Percentiles rank a stretch among this genome's conserved stretches.
These are phyloP conservation scores for Chaetoderma sp. DNA, from an alignment of 2,888 invertebrate genomes.

Conservation along the genomic window DNA sequence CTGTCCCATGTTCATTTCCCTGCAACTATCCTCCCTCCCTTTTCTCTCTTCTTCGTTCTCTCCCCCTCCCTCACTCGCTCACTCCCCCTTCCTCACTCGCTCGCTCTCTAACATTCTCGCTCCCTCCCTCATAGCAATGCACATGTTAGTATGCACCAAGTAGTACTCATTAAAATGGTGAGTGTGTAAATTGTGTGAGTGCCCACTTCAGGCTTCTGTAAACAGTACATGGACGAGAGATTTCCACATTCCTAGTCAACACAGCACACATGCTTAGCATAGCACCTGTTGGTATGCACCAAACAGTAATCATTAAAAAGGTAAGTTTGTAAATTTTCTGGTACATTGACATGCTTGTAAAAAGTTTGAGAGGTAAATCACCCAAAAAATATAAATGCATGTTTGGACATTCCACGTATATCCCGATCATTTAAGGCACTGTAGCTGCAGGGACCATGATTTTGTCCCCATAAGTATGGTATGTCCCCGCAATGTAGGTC, in stretches of 20 bases:
- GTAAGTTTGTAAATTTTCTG: no score
- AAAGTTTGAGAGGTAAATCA: background rate
- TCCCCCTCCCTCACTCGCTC: background rate
- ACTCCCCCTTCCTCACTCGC: background rate
- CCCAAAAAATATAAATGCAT: background rate
- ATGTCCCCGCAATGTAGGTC: background rate
- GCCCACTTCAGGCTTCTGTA: slow-evolving; percentile 4
- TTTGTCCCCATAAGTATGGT: no score
- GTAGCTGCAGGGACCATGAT: background rate
- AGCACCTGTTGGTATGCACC: no score
- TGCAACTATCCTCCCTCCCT: no score
- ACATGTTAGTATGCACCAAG: background rate
- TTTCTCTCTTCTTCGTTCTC: background rate
- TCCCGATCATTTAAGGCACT: background rate
- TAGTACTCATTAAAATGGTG: slow-evolving; percentile 1
- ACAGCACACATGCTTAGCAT: no score
- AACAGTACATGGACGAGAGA: no score
- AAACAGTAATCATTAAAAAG: no score
- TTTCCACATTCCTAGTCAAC: no score
- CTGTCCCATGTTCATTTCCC: no score
- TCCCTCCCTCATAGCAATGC: background rate
- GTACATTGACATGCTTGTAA: background rate
- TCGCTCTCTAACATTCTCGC: no score
- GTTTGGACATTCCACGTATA: no score
- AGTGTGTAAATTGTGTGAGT: slow-evolving; percentile 2